Evolutionary conservation across 2,113 vertebrate genomes (phyloP), one percentile per base, ranked within the genome.

Genomic region (Euleptes europaea): DNA sequence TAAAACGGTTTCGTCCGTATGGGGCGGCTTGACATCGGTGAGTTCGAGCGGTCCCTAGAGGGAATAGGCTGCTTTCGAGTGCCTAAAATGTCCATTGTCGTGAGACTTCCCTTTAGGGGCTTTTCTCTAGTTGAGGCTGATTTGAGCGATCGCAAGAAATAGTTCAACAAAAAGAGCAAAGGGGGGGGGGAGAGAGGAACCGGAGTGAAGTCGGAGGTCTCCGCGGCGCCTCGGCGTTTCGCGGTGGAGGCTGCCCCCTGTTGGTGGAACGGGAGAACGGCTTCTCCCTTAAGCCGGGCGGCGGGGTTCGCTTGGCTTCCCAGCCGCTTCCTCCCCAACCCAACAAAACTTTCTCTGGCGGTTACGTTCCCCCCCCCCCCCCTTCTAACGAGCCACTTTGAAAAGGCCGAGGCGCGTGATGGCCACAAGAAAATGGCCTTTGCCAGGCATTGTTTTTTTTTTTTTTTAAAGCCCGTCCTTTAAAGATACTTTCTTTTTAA

Each of bases 161-260:
- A 31, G 23, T 67, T n/a, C 40, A 40, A 13, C 38, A 28, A n/a
- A 66, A 51, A 14, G 3, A 44, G 17, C 12, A 23, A 4, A 44
- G 49, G 21, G 40, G 3, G 57, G n/a, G 57, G 26, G 77, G 28
- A 13, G 17, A 40, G 4, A 19, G 69, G 33, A 51, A 84, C n/a
- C n/a, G 82, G 75, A 44, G 76, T 76, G 88, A 80, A 86, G 82
- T 31, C 33, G 73, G 51, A 51, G 66, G 21, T 73, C 14, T 31
- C 23, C 11, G 21, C 33, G 2, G 63, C 49, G n/a, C 80, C 11
- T 65, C 0, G 2, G 38, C 72, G 44, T 78, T 82, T n/a, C 19
- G 82, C 78, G 93, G 82, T 90, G 84, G 86, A 84, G 94, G 84
- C 91, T 90, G 96, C 96, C 96, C 96, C 94, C 96, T 96, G 63